phyloP scores from a whole-genome alignment of 2,888 invertebrate genomes.

The Herminia tarsipennalis region DNA sequence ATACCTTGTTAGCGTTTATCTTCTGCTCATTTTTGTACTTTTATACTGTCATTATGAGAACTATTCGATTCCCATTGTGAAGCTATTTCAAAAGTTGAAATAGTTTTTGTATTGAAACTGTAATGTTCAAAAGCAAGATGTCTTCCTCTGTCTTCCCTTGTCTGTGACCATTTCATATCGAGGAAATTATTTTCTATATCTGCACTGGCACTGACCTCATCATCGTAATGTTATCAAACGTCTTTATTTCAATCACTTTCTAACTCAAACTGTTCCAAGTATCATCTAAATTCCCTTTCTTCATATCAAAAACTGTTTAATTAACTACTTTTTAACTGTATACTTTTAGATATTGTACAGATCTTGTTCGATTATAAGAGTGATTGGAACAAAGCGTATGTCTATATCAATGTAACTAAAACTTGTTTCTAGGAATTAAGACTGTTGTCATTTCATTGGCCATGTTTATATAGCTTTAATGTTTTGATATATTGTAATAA shows the following conservation, averaged over 20 bases:
- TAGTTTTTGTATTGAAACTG: slow-evolving; percentile 52
- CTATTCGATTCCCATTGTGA: slow-evolving; percentile 42
- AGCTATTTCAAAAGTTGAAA: slow-evolving; percentile 39
- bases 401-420: slow-evolving; percentile 43
- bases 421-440: slow-evolving; percentile 63
- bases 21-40: slow-evolving; percentile 81
- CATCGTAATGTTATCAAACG: slow-evolving; percentile 39
- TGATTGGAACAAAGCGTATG: slow-evolving; percentile 33
- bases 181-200: slow-evolving; percentile 53
- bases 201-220: slow-evolving; percentile 48
- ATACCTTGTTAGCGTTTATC: slow-evolving; percentile 54
- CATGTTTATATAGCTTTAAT: slow-evolving; percentile 81
- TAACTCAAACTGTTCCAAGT: too few relatives aligned
- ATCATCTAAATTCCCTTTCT: neutral
- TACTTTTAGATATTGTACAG: neutral
- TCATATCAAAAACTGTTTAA: neutral
- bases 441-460: slow-evolving; percentile 74
- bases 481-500: slow-evolving; percentile 69
- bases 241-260: slow-evolving; percentile 32
- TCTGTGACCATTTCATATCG: slow-evolving; percentile 56
- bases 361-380: slow-evolving; percentile 2
- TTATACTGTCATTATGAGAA: slow-evolving; percentile 66
- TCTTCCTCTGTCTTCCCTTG: slow-evolving; percentile 80
- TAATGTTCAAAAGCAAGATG: slow-evolving; percentile 59
- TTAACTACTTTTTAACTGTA: slow-evolving; percentile 7